Evolutionary conservation across 2,797 vertebrate genomes (phyloP).

Genomic region (Zalophus californianus): DNA sequence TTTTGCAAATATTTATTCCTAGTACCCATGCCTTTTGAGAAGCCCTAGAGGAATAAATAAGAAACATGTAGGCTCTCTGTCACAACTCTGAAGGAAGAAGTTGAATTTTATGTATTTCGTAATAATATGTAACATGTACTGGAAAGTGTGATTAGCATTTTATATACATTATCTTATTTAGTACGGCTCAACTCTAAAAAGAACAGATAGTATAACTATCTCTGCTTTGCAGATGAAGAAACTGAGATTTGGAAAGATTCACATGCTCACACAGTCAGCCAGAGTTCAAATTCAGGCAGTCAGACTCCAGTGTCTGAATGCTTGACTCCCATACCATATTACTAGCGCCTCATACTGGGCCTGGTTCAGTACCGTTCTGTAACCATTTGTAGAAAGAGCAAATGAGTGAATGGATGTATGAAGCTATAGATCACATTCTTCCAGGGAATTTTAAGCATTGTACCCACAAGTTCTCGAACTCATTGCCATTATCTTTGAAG

Average conservation of each 20-base stretch:
- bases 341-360: background rate
- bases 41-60: background rate
- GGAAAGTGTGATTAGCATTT: background rate
- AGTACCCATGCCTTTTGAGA: background rate
- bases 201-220: background rate
- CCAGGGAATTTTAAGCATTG: background rate
- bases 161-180: background rate
- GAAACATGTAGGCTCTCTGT: background rate
- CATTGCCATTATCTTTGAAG: constrained; percentile 11
- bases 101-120: background rate
- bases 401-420: background rate
- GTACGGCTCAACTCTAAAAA: background rate
- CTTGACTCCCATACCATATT: background rate
- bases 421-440: background rate
- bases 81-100: background rate
- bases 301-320: background rate
- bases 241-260: background rate
- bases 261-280: no score
- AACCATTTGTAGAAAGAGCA: background rate
- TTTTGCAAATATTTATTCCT: background rate
- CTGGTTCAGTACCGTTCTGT: background rate
- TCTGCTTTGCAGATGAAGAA: background rate
- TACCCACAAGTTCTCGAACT: background rate
- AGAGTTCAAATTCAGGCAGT: background rate
- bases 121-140: background rate